phyloP scores from a whole-genome alignment of 2,113 vertebrate species.

The Sinocyclocheilus maitianheensis region DNA sequence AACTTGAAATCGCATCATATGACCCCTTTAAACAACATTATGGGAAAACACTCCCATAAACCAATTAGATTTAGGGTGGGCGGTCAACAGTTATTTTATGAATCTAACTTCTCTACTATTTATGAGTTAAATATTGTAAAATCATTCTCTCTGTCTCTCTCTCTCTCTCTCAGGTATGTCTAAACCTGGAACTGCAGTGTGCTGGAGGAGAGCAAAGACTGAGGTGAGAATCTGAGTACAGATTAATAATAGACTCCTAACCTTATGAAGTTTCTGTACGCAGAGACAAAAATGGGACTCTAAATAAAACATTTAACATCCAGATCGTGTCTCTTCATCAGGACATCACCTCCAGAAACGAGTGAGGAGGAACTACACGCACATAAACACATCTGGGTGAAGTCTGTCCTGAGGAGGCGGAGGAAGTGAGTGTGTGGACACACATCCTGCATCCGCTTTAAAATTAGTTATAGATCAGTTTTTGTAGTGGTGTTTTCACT shows the following conservation, averaged over 20 bases:
- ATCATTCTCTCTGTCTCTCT: not conserved
- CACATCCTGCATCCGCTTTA: conserved; percentile 10
- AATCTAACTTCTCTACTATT: not conserved
- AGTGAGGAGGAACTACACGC: conserved; percentile 59
- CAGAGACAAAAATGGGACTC: not conserved
- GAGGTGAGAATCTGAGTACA: conserved; percentile 66
- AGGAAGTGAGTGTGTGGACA: conserved; percentile 18
- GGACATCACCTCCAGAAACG: conserved; percentile 78
- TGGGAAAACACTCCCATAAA: not conserved
- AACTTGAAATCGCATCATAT: no score
- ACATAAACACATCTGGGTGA: not conserved
- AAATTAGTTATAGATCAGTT: not conserved
- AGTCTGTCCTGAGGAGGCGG: not conserved
- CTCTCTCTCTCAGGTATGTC: conserved; percentile 63
- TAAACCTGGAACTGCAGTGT: conserved; percentile 62
- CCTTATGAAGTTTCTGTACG: not conserved
- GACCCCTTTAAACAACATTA: not conserved
- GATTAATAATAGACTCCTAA: not conserved
- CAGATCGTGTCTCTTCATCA: conserved; percentile 53
- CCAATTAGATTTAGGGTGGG: not conserved
- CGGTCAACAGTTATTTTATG: not conserved
- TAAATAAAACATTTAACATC: not conserved
- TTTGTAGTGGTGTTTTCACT: conserved; percentile 16
- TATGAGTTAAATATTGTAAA: not conserved
- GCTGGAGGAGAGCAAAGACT: conserved; percentile 70